phyloP scores from a whole-genome alignment of 2,797 vertebrate genomes.

The Labeo calbasu region DNA sequence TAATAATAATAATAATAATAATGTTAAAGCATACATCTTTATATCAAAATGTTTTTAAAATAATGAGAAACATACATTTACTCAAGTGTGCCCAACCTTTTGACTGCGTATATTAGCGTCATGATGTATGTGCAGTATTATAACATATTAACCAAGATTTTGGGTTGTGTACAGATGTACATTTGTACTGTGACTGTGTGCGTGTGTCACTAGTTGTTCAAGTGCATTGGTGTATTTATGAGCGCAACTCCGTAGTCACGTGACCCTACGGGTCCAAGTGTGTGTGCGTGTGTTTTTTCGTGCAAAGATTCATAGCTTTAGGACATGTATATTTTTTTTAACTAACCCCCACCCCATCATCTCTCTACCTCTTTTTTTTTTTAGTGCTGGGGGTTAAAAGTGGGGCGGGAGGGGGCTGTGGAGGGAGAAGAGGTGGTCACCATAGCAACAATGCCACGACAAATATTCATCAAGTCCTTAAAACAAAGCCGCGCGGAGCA shows the following conservation, averaged over 20 bases:
- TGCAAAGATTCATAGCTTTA: conserved; percentile 79
- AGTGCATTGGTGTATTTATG: conserved; percentile 39
- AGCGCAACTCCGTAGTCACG: background rate
- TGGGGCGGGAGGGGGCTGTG: conserved; percentile 51
- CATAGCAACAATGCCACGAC: conserved; percentile 81
- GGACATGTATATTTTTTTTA: conserved; percentile 75
- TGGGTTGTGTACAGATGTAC: conserved; percentile 56
- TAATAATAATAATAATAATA: background rate
- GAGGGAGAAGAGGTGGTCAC: conserved; percentile 72
- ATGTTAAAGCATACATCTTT: background rate
- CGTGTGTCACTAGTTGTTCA: background rate
- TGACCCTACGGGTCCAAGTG: conserved; percentile 13
- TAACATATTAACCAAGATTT: background rate
- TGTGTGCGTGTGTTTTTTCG: conserved; percentile 28
- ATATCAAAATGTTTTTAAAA: background rate
- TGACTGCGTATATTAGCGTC: background rate
- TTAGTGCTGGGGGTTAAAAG: conserved; percentile 70
- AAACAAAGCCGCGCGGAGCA: conserved; percentile 77
- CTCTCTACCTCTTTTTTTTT: conserved; percentile 67
- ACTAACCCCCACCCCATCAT: conserved; percentile 66
- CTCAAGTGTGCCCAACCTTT: background rate
- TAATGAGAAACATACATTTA: background rate
- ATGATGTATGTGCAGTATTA: no score
- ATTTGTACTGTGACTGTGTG: conserved; percentile 5
- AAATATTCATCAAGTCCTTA: conserved; percentile 81